Percentiles rank a stretch among this genome's conserved stretches.
Conservation (phyloP, 2,888 invertebrate genomes). For the Nemotelus nigrinus region DNA sequence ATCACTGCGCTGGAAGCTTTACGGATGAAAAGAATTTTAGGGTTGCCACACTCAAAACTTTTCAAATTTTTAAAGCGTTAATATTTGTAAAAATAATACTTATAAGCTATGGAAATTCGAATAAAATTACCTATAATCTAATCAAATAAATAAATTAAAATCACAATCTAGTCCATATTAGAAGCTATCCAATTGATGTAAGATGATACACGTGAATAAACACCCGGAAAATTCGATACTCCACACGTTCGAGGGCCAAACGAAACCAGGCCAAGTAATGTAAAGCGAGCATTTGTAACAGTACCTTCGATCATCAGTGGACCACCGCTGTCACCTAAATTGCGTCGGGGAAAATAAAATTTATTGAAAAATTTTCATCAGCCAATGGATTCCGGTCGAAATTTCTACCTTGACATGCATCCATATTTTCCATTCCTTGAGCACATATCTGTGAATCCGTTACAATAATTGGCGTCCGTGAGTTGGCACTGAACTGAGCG, state of each 20-base stretch:
- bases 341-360: background rate
- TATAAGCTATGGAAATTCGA: background rate
- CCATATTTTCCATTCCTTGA: constrained; percentile 62
- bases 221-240: constrained; percentile 62
- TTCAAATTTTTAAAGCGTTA: background rate
- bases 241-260: constrained; percentile 63
- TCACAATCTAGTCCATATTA: constrained; percentile 57
- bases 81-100: background rate
- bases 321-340: constrained; percentile 62
- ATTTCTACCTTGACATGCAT: constrained; percentile 61
- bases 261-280: constrained; percentile 60
- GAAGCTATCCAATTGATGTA: constrained; percentile 64
- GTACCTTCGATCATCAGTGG: constrained; percentile 61
- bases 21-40: no score
- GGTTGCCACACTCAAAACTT: no score
- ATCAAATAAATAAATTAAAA: constrained; percentile 42
- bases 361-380: background rate
- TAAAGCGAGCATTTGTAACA: constrained; percentile 53
- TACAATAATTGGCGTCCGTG: constrained; percentile 63
- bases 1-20: no score
- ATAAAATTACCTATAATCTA: constrained; percentile 24
- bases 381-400: background rate
- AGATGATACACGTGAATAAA: constrained; percentile 64
- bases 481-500: constrained; percentile 62
- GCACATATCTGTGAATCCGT: constrained; percentile 62